Base-by-base conservation (phyloP, 2,797 vertebrate species). In the Semotilus atromaculatus region DNA sequence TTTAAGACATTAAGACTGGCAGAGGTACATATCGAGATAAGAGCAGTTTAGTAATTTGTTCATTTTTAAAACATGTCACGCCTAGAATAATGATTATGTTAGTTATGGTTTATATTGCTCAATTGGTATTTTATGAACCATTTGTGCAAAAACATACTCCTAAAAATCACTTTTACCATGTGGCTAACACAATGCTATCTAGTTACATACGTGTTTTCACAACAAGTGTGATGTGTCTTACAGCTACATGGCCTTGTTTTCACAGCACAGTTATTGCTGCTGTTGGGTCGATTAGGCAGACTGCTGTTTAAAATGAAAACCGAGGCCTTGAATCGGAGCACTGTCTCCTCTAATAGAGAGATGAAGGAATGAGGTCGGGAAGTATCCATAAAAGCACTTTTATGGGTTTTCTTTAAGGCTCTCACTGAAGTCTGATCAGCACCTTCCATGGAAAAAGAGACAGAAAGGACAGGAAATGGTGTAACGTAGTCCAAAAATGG, bases 271-370 rank as follows among this genome's bases (percentile, higher is more conserved):
- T 81, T 85, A 81, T 66, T 80, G 78, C 78, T 86, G 87, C 87
- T 90, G 88, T 83, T 77, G 83, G 87, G 88, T 91, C 94, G 91
- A 94, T 93, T 96, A 94, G 92, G 91, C 51, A 96, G 95, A 94
- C 94, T 91, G 89, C 95, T 94, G 94, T 95, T 93, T 93, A 94
- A 97, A 95, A 94, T 92, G 92, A 95, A 94, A 95, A 93, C 78
- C 45, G 62, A 93, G 94, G 93, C 93, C 93, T 93, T 90, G 94
- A 92, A 95, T 94, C 95, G 95, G 94, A 93, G 92, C 91, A 92
- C 93, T 96, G 96, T 97, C 96, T 97, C 95, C 95, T 97, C 94
- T 94, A 96, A 96, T 97, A 95, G 92, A 86, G 89, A 92, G 93
- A 95, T 93, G 92, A 94, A 95, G 94, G 92, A 87, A 87, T 82